Evolutionary conservation across 2,797 vertebrate species (phyloP), one percentile per base, ranked within the genome.

Genomic region (Tiaroga cobitis): DNA sequence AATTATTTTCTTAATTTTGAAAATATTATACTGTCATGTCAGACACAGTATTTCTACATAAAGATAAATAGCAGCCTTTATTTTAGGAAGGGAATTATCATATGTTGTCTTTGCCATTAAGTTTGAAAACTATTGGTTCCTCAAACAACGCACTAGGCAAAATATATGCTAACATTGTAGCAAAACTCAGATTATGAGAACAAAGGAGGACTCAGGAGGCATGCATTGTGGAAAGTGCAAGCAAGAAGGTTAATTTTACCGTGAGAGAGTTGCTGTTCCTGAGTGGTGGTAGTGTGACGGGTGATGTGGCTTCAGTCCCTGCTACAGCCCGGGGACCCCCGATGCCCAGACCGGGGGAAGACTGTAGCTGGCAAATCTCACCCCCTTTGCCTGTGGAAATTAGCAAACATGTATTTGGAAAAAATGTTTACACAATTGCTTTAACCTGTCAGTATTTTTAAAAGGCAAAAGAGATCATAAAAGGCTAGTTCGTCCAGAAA

Each of bases 281-380:
- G 90, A 96, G 95, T 81, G 96, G 96, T 79, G 96, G 96, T 93
- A 97, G 89, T 90, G 94, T 94, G 89, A 96, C 92, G 69, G 96
- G 96, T 69, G 96, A 96, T 70, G 95, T 92, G 81, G 94, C 94
- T 63, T 95, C 95, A 78, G 94, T 95, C 84, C 94, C 95, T 91
- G 94, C 94, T 92, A 94, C 94, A 88, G 93, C 91, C 90, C 95
- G 92, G 90, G 95, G 93, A 77, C 91, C 92, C 88, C 93, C 94
- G 32, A 92, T 93, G 83, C 93, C 92, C 76, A 94, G 90, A 89
- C 95, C 93, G 26, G 96, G 95, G 89, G 95, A 96, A 90, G 93
- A 90, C 92, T 96, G 95, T 87, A 93, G 90, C 93, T 94, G 96
- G 89, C 93, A 94, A 75, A 93, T 93, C 90, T 96, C 96, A 88